phyloP scores from a whole-genome alignment of 2,888 invertebrate genomes.

The Zygogramma bicolorata region DNA sequence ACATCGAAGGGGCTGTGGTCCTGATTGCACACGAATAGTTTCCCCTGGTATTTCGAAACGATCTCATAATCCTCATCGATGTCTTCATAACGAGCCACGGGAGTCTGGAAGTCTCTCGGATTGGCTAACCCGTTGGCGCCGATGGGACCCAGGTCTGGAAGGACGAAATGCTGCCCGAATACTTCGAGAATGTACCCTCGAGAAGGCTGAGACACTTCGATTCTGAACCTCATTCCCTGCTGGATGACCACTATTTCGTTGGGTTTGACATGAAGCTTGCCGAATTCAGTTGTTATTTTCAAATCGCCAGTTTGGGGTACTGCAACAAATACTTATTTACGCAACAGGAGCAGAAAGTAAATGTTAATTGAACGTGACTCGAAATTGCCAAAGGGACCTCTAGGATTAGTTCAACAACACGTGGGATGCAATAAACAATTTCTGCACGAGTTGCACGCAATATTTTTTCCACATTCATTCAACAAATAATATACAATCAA shows the following conservation, averaged over 20 bases:
- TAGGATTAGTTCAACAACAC: no score
- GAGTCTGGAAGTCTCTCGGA: slow-evolving; percentile 94
- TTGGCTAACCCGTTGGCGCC: slow-evolving; percentile 98
- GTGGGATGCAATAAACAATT: no score
- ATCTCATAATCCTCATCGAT: slow-evolving; percentile 77
- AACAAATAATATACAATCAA: no score
- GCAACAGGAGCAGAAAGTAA: no score
- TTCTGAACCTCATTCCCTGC: slow-evolving; percentile 93
- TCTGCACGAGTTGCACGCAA: no score
- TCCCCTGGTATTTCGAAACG: slow-evolving; percentile 91
- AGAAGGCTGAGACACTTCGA: slow-evolving; percentile 79
- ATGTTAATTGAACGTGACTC: no score
- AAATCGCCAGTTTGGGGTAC: slow-evolving; percentile 93
- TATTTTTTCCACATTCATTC: no score
- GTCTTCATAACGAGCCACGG: slow-evolving; percentile 91
- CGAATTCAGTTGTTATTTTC: slow-evolving; percentile 92
- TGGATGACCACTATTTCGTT: slow-evolving; percentile 97
- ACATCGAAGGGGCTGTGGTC: slow-evolving; percentile 96
- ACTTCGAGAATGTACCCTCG: slow-evolving; percentile 95
- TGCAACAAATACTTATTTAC: slow-evolving; percentile 68
- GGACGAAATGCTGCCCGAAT: slow-evolving; percentile 91
- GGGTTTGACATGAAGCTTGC: slow-evolving; percentile 85
- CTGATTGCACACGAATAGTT: slow-evolving; percentile 85
- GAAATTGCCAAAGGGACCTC: no score
- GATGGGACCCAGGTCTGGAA: slow-evolving; percentile 96